phyloP scores from a whole-genome alignment of 2,113 vertebrate genomes.

The Melanotaenia duboulayi region DNA sequence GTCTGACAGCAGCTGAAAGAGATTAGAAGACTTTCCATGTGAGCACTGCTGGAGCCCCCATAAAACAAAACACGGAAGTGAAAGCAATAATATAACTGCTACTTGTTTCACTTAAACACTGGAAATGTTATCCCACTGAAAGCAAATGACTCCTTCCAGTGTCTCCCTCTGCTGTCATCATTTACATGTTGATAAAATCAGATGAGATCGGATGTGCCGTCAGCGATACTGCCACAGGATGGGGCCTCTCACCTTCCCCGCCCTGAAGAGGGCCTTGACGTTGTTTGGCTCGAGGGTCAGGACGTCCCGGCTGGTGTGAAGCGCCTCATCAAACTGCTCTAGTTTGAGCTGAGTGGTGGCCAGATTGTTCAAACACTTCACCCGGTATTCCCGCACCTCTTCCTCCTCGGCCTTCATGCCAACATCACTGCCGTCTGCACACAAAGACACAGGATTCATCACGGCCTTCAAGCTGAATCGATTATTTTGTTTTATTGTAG shows the following conservation, averaged over 20 bases:
- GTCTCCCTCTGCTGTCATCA: background rate
- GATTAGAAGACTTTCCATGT: constrained; percentile 24
- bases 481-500: background rate
- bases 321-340: constrained; percentile 79
- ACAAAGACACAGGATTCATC: constrained; percentile 11
- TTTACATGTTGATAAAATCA: background rate
- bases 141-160: constrained; percentile 19
- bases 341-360: constrained; percentile 85
- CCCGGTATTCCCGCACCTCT: constrained; percentile 83
- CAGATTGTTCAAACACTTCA: constrained; percentile 91
- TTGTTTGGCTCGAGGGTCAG: constrained; percentile 83
- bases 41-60: constrained; percentile 20
- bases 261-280: constrained; percentile 84
- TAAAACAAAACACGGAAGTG: constrained; percentile 21
- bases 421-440: constrained; percentile 59
- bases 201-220: constrained; percentile 14
- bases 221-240: background rate
- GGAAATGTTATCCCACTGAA: constrained; percentile 7
- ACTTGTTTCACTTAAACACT: constrained; percentile 3
- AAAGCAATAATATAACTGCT: constrained; percentile 9
- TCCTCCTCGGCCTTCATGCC: constrained; percentile 76
- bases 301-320: constrained; percentile 82
- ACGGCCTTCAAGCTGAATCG: background rate
- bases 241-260: constrained; percentile 82
- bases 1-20: constrained; percentile 86